Evolutionary conservation across 2,888 invertebrate genomes (phyloP), one percentile per base, ranked within the genome.

Genomic region (Hoplodrina blanda): DNA sequence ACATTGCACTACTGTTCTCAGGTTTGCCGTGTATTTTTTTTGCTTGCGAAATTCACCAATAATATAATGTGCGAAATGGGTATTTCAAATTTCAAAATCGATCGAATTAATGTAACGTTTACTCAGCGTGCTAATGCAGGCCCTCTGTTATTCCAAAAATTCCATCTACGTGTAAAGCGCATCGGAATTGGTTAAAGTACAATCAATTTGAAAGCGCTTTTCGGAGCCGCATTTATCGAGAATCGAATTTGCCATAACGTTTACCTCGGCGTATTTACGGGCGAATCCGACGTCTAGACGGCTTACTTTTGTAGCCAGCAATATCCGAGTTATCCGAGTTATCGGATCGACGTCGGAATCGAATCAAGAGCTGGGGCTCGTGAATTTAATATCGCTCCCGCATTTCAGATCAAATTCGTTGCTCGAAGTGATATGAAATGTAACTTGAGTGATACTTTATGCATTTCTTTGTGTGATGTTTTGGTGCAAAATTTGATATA

Each of bases 201-300:
- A 75, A 76, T 67, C 54, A 60, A 59, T 66, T 50, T 69, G 46
- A 56, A 76, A 81, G 44, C 63, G 37, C 56, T 81, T 63, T 68
- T 60, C 62, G 50, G 17, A 20, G n/a, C 57, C 44, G 55, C 63
- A 64, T 81, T 71, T 76, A 49, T 52, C 63, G 46, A 53, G 64
- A 78, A 78, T 82, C 64, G 73, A 66, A 78, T 78, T 65, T 82
- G 82, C 63, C 53, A 55, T 59, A 76, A 81, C 56, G 63, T 76
- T 76, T 76, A 72, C 63, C 41, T 61, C 54, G 41, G 7, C 78
- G 77, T 81, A 63, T 78, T 81, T 66, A 81, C 73, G 30, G 30
- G 30, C 19, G 54, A 54, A 46, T 56, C 61, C 73, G 50, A 55
- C 56, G 66, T 82, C 73, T 73, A 82, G 78, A 81, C 78, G 56